phyloP scores from a whole-genome alignment of 2,797 vertebrate genomes.

The Falco naumanni region DNA sequence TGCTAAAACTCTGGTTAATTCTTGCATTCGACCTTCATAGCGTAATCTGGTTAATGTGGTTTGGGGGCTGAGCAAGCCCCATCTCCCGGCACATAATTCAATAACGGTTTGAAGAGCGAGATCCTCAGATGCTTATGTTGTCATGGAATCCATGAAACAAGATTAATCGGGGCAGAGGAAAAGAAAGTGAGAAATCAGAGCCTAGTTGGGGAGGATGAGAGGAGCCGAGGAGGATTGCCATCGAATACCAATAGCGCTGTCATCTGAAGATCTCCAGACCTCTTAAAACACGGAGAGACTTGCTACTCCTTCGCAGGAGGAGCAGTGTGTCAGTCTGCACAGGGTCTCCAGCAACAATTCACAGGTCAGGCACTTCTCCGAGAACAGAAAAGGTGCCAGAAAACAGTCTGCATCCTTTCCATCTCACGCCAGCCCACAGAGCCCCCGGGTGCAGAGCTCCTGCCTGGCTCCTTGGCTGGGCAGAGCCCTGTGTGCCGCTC shows the following conservation, averaged over 20 bases:
- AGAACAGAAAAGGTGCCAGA: not conserved
- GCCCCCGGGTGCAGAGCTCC: not conserved
- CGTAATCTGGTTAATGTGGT: not conserved
- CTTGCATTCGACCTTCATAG: not conserved
- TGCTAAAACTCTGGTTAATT: not conserved
- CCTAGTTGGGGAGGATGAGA: not conserved
- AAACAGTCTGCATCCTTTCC: not conserved
- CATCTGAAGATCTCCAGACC: not conserved
- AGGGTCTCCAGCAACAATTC: not conserved
- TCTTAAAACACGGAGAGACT: not conserved
- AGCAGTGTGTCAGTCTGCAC: not conserved
- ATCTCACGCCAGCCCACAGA: rapidly evolving
- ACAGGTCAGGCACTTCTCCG: not conserved
- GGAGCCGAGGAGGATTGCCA: not conserved
- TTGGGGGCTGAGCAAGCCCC: not conserved
- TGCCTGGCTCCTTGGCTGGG: not conserved
- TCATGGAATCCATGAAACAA: slow-evolving; percentile 33
- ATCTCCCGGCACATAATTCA: not conserved
- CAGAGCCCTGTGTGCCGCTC: not conserved
- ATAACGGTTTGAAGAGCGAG: not conserved
- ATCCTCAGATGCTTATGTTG: not conserved
- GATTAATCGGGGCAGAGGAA: not conserved
- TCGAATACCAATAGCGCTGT: not conserved
- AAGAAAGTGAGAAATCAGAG: slow-evolving; percentile 1
- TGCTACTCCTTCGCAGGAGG: not conserved